These are phyloP conservation scores for Notothenia rossii DNA, from an alignment of 2,113 vertebrate genomes.

Conservation along the genomic window DNA sequence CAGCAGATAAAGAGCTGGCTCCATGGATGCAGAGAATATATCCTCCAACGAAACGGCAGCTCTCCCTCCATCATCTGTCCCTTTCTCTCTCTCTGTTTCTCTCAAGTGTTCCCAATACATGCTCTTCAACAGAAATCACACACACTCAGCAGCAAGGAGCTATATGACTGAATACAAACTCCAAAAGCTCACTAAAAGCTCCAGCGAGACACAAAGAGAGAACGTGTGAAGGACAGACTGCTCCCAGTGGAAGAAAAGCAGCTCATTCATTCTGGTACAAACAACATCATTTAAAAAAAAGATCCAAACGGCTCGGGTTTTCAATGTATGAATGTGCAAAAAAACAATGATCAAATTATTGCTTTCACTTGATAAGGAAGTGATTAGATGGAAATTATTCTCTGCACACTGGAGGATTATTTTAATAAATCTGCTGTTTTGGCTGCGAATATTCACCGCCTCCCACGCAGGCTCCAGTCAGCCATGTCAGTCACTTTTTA, in stretches of 20 bases:
- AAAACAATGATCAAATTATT: conserved; percentile 16
- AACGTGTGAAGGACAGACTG: conserved; percentile 58
- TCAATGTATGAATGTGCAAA: not conserved
- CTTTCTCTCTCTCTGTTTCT: conserved; percentile 27
- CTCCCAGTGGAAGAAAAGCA: conserved; percentile 1
- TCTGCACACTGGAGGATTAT: conserved; percentile 10
- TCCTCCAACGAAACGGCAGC: conserved; percentile 45
- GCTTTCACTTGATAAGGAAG: conserved; percentile 9
- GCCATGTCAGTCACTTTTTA: conserved; percentile 29
- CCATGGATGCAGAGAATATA: conserved; percentile 38
- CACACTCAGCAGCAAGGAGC: conserved; percentile 34
- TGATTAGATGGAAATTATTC: not conserved
- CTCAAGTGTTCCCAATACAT: conserved; percentile 61
- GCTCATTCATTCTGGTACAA: conserved; percentile 22
- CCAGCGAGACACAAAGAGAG: conserved; percentile 49
- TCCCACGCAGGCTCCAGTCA: conserved; percentile 27
- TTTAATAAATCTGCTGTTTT: conserved; percentile 33
- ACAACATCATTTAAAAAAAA: not conserved
- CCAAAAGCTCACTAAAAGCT: conserved; percentile 54
- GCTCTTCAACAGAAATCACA: conserved; percentile 47
- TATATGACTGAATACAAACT: conserved; percentile 46
- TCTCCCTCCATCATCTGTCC: conserved; percentile 24
- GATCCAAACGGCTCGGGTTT: not conserved
- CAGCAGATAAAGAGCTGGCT: conserved; percentile 45
- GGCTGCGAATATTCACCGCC: not conserved